Base-by-base conservation (phyloP, 2,797 vertebrate genomes). In the Pagetopsis macropterus region DNA sequence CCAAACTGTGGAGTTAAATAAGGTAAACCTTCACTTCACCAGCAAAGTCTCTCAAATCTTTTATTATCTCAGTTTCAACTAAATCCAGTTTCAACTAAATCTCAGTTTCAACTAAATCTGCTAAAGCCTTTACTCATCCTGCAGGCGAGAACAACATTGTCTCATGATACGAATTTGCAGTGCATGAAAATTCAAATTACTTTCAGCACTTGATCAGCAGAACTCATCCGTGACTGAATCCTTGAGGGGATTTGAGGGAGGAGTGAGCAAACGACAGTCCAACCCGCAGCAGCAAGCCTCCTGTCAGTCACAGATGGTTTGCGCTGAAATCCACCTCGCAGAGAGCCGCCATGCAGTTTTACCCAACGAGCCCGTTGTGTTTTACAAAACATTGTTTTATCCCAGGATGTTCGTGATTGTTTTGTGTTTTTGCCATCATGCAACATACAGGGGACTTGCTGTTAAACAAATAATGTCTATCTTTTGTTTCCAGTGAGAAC, bases 281-380 rank as follows among this genome's bases (percentile, higher is more conserved):
- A 37, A 65, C 68, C 56, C 56, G 75, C 16, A 23, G 78, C 70
- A 78, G 31, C 62, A 69, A 68, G 76, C 84, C 71, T 78, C 65
- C 82, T 70, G 65, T 84, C 83, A 62, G 70, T 81, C 81, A 81
- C 62, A 77, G 77, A 83, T 77, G 68, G 63, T 81, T 76, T 58
- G 72, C 75, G 66, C 51, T 78, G 44, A 69, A 74, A 52, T 31
- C 49, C 66, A 57, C 70, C 54, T 77, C 68, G 52, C 48, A 71
- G 14, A 74, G 23, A 65, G 64, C 44, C 44, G 44, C n/a, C 48
- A 3, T 27, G 23, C 23, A 51, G 65, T 80, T 73, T 75, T 72
- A 51, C 45, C 71, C 46, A 8, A 70, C 85, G 84, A 78, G 79
- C 65, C 76, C 69, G 51, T 57, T 62, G 10, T 77, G 33, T 82